A percentile compares a stretch with the other conserved stretches of the same genome.
phyloP scores from a whole-genome alignment of 2,113 vertebrate genomes.

The Hippoglossus stenolepis region DNA sequence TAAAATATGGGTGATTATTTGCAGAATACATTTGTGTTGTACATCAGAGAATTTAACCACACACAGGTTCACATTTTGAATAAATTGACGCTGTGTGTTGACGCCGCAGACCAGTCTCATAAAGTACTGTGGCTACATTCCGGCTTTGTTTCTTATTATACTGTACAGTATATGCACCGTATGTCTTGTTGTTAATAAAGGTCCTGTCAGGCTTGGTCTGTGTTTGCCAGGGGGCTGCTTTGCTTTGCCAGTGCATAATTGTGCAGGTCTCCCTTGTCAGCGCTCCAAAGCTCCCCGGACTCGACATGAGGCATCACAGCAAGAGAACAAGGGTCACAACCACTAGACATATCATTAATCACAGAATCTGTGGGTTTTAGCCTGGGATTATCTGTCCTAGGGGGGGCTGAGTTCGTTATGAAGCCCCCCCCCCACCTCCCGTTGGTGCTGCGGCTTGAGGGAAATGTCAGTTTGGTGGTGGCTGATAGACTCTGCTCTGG shows the following conservation, averaged over 20 bases:
- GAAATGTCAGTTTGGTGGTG: conserved; percentile 67
- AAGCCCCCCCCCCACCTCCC: conserved; percentile 22
- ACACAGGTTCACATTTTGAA: background rate
- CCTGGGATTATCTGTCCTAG: conserved; percentile 69
- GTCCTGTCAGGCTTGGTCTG: conserved; percentile 53
- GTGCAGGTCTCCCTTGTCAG: conserved; percentile 65
- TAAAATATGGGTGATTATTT: conserved; percentile 13
- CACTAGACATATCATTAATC: conserved; percentile 77
- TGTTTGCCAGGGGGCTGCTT: conserved; percentile 67
- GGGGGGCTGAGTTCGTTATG: conserved; percentile 57
- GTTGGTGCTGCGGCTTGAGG: conserved; percentile 55
- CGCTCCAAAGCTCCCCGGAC: conserved; percentile 59
- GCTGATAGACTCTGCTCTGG: conserved; percentile 66
- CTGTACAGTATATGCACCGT: conserved; percentile 27
- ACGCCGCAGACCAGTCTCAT: background rate
- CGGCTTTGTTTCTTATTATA: conserved; percentile 38
- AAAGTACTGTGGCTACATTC: conserved; percentile 8
- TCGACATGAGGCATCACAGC: conserved; percentile 62
- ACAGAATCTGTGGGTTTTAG: conserved; percentile 71
- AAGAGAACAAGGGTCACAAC: conserved; percentile 73
- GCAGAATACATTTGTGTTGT: conserved; percentile 27
- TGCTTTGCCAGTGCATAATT: conserved; percentile 72
- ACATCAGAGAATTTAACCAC: background rate
- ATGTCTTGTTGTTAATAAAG: conserved; percentile 64
- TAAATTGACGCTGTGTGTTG: conserved; percentile 11